Evolutionary conservation across 2,888 invertebrate species (phyloP), one percentile per base, ranked within the genome.

Genomic region (Cosmorhoe ocellata): DNA sequence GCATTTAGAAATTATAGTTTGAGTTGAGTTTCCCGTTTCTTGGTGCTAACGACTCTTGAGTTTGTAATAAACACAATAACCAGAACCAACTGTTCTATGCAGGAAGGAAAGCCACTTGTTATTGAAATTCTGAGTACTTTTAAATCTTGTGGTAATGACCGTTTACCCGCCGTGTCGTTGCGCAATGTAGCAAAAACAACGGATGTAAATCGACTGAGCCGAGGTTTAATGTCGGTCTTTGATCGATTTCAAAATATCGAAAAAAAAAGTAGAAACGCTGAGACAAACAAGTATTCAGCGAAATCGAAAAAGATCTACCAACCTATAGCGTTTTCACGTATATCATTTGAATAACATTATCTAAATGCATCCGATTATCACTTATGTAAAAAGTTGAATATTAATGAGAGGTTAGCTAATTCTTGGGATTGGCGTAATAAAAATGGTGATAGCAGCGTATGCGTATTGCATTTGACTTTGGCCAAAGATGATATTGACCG

Each of bases 121-220:
- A 54, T 59, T 51, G 52, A 58, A 56, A 59, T 60, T 65, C 61
- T 57, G 57, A 59, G 58, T 62, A 61, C 53, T 46, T 51, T 57
- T 51, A 56, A 50, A 47, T 61, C 42, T 61, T 67, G 74, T 74
- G 80, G 72, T 78, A 81, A 80, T 80, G 79, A 79, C 79, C 74
- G 69, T 57, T 63, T 70, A 70, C 60, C 55, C 61, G 63, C 66
- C 74, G 65, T 76, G 69, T 71, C 71, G 63, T 71, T 72, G 50
- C 51, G 56, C 67, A 69, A 55, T 38, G 42, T 48, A 42, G 45
- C 51, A 54, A 51, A 55, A 57, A 56, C 46, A 39, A 45, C 41
- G 39, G 34, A 50, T 33, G 39, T 31, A 22, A 50, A 39, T 39
- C 31, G 11, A 45, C 26, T 39, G 37, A 38, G 26, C 12, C 18